A percentile compares a stretch with the other conserved stretches of the same genome.
Conservation (phyloP, 2,113 vertebrate species). For the Osmerus mordax region DNA sequence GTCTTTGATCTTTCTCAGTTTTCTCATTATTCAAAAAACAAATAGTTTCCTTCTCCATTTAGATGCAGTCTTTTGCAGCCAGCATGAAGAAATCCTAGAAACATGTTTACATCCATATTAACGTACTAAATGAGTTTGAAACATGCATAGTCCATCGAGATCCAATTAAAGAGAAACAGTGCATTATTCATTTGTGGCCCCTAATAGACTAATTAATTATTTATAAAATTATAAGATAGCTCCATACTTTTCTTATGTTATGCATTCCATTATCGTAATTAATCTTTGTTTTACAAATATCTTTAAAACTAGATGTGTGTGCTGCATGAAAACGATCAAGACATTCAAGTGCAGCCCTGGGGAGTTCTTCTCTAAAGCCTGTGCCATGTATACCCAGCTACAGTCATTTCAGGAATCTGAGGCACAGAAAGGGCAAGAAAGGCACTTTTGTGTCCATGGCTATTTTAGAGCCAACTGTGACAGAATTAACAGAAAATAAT, state of each 20-base stretch:
- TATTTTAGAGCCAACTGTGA: constrained; percentile 29
- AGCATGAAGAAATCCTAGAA: constrained; percentile 64
- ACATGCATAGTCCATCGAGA: constrained; percentile 64
- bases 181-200: constrained; percentile 63
- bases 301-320: constrained; percentile 43
- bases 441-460: neutral
- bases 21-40: constrained; percentile 69
- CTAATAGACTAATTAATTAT: constrained; percentile 68
- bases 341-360: constrained; percentile 35
- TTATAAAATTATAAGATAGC: constrained; percentile 50
- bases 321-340: constrained; percentile 6
- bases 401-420: neutral
- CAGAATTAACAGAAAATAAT: constrained; percentile 40
- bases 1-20: constrained; percentile 68
- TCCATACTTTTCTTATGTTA: constrained; percentile 53
- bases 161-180: constrained; percentile 60
- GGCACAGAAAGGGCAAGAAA: neutral
- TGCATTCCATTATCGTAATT: constrained; percentile 63
- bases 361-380: constrained; percentile 18
- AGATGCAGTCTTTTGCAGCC: constrained; percentile 61
- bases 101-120: constrained; percentile 69
- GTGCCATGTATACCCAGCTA: neutral
- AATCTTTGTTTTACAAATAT: constrained; percentile 68
- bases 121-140: constrained; percentile 65
- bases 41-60: constrained; percentile 66